Conservation (phyloP, 2,888 invertebrate species). For the Fragum sueziense region DNA sequence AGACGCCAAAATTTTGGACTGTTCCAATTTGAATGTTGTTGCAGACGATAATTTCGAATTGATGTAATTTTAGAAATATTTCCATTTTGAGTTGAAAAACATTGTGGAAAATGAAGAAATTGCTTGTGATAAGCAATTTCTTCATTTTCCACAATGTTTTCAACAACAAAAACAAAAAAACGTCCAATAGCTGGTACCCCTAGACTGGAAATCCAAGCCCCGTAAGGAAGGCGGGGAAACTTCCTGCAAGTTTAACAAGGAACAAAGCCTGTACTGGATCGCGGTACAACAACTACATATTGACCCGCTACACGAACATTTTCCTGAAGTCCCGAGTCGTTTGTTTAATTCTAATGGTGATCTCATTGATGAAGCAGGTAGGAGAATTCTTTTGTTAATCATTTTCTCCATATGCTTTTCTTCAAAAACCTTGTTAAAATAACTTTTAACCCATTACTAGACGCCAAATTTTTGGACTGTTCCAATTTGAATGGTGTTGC, state of each 20-base stretch:
- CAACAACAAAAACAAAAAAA: no score
- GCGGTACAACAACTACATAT: constrained; percentile 84
- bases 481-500: no score
- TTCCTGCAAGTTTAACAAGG: constrained; percentile 78
- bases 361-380: constrained; percentile 78
- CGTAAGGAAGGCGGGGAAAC: constrained; percentile 56
- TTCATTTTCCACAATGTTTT: background rate
- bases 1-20: no score
- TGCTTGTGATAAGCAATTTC: background rate
- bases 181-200: constrained; percentile 81
- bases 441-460: no score
- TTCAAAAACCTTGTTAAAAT: no score
- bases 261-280: constrained; percentile 84
- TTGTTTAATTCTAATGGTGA: constrained; percentile 82
- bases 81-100: no score
- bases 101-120: background rate
- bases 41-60: no score
- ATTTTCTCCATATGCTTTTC: no score
- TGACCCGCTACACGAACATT: constrained; percentile 81
- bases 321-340: constrained; percentile 78
- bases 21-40: no score
- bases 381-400: no score
- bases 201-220: constrained; percentile 22
- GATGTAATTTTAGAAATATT: no score
- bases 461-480: no score